Percentiles rank a stretch among this genome's conserved stretches.
Conservation (phyloP, 2,888 invertebrate species). For the Eurois occulta region DNA sequence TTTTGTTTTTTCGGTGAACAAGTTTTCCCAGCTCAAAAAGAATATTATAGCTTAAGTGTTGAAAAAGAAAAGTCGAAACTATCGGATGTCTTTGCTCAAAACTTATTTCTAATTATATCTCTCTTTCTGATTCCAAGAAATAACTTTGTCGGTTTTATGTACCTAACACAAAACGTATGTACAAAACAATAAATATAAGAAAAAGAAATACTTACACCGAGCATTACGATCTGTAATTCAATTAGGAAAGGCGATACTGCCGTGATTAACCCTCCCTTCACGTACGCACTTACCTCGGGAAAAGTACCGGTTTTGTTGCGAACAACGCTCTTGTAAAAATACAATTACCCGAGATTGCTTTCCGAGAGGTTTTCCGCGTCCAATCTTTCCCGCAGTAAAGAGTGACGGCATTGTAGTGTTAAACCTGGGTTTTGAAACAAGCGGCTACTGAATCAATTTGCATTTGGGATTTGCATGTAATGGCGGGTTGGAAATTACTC, state of each 20-base stretch:
- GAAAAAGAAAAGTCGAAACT: neutral
- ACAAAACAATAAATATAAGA: conserved; percentile 36
- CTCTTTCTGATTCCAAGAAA: neutral
- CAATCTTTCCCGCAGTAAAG: conserved; percentile 58
- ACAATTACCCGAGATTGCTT: conserved; percentile 66
- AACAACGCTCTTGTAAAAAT: conserved; percentile 60
- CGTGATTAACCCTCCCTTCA: conserved; percentile 61
- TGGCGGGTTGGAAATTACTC: conserved; percentile 26
- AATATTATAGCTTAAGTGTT: neutral
- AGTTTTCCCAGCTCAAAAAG: too few relatives aligned
- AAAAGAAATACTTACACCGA: conserved; percentile 32
- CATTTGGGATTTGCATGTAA: conserved; percentile 44
- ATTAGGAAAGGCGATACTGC: conserved; percentile 51
- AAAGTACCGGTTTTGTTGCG: conserved; percentile 53
- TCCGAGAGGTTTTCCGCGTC: conserved; percentile 63
- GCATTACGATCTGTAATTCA: conserved; percentile 48
- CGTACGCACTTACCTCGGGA: conserved; percentile 62
- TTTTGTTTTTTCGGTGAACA: neutral
- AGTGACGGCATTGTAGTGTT: conserved; percentile 54
- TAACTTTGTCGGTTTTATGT: neutral
- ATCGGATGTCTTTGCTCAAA: neutral
- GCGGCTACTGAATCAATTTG: conserved; percentile 34
- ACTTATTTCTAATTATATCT: neutral
- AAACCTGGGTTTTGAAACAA: conserved; percentile 60
- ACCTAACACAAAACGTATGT: neutral